These are phyloP conservation scores for Strix uralensis DNA, from an alignment of 2,113 vertebrate genomes.

Conservation along the genomic window DNA sequence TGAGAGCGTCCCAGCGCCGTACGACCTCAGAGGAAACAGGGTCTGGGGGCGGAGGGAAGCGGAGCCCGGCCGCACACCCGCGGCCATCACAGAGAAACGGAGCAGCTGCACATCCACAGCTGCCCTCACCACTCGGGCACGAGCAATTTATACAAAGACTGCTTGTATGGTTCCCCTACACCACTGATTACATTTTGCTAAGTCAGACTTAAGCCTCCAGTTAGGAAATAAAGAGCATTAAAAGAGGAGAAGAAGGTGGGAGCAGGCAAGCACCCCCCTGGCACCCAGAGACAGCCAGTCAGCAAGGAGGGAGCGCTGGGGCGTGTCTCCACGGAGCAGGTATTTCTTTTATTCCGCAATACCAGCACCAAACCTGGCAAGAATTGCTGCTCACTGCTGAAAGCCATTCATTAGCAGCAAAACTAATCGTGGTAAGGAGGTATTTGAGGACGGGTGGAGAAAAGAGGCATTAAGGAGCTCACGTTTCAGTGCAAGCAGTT, in stretches of 20 bases:
- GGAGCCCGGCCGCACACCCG: neutral
- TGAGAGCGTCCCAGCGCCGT: accelerated
- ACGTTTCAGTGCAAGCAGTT: neutral
- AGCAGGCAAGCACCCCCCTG: neutral
- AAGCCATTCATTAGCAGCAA: neutral
- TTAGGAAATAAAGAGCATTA: neutral
- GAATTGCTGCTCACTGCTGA: neutral
- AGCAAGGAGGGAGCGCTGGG: neutral
- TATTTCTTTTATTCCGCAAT: neutral
- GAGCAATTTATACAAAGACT: neutral
- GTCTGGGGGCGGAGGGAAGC: neutral
- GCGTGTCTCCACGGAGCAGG: neutral
- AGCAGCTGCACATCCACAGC: neutral
- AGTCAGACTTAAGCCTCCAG: neutral
- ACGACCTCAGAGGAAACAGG: neutral
- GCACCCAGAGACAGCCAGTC: accelerated
- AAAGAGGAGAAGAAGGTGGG: neutral
- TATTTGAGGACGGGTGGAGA: neutral
- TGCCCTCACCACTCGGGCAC: neutral
- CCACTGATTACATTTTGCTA: neutral
- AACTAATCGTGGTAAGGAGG: neutral
- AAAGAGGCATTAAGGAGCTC: neutral
- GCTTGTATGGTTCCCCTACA: neutral
- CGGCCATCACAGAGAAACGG: accelerated
- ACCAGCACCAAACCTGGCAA: neutral